A percentile compares a stretch with the other conserved stretches of the same genome.
These are phyloP conservation scores for Leptopterna dolabrata DNA, from an alignment of 2,888 invertebrate species.

Conservation along the genomic window DNA sequence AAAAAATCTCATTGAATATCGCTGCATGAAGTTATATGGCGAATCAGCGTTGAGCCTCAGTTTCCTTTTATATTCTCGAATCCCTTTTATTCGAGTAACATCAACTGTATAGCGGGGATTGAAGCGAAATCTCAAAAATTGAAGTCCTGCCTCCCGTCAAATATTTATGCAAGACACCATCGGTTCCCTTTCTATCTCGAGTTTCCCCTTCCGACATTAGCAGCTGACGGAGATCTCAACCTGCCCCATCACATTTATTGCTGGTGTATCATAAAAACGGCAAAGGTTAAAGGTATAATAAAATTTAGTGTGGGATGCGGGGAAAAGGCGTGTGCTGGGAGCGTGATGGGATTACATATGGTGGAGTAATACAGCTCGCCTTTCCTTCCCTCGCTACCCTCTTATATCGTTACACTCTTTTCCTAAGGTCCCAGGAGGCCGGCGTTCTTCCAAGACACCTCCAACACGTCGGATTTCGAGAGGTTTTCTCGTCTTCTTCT, in stretches of 20 bases:
- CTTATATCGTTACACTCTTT: slow-evolving; percentile 33
- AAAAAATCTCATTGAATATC: too few species aligned
- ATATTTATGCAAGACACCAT: slow-evolving; percentile 13
- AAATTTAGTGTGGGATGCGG: slow-evolving; percentile 45
- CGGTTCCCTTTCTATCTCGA: not conserved
- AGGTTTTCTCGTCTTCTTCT: slow-evolving; percentile 43
- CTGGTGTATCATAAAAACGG: slow-evolving; percentile 54
- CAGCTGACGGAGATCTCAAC: slow-evolving; percentile 47
- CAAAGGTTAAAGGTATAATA: slow-evolving; percentile 55
- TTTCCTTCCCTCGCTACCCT: slow-evolving; percentile 14
- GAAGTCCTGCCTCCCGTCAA: not conserved
- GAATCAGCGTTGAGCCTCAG: not conserved
- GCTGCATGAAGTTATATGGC: not conserved
- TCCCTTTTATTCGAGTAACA: not conserved
- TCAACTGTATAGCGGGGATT: not conserved
- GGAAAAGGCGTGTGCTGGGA: slow-evolving; percentile 33
- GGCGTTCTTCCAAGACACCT: slow-evolving; percentile 36
- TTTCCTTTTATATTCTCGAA: slow-evolving; percentile 6
- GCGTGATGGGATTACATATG: slow-evolving; percentile 56
- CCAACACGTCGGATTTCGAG: slow-evolving; percentile 44
- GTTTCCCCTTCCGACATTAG: slow-evolving; percentile 6
- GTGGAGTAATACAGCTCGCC: slow-evolving; percentile 46
- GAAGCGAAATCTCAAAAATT: not conserved
- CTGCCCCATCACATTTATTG: slow-evolving; percentile 52
- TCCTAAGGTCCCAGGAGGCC: not conserved